Conservation (phyloP, 2,113 vertebrate genomes). For the Psilopogon haemacephalus region DNA sequence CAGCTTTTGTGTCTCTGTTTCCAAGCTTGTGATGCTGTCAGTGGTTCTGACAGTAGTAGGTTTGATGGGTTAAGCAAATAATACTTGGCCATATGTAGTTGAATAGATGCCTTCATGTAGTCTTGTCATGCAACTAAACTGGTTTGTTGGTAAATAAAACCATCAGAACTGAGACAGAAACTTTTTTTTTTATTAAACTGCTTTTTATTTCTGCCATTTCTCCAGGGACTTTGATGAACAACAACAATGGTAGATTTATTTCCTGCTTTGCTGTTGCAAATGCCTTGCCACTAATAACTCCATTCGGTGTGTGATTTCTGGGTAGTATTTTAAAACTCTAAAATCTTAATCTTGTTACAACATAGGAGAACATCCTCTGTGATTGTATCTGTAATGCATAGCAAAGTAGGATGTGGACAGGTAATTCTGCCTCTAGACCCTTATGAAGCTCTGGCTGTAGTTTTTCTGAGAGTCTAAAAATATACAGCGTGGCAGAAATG, state of each 20-base stretch:
- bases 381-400: background rate
- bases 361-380: background rate
- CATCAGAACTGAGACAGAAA: background rate
- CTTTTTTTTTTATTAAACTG: background rate
- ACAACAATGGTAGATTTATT: background rate
- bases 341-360: background rate
- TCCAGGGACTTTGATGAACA: background rate
- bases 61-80: slow-evolving; percentile 15
- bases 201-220: slow-evolving; percentile 5
- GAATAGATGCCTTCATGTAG: background rate
- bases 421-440: background rate
- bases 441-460: background rate
- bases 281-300: background rate
- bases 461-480: background rate
- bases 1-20: background rate
- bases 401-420: background rate
- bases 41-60: slow-evolving; percentile 6
- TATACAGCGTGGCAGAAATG: background rate
- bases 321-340: background rate
- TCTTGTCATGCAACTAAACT: background rate
- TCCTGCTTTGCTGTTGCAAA: background rate
- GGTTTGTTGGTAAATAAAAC: slow-evolving; percentile 19
- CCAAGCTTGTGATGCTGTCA: background rate
- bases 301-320: background rate
- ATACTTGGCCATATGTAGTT: background rate